phyloP scores from a whole-genome alignment of 1,140 invertebrate species.

The Teleogryllus occipitalis region DNA sequence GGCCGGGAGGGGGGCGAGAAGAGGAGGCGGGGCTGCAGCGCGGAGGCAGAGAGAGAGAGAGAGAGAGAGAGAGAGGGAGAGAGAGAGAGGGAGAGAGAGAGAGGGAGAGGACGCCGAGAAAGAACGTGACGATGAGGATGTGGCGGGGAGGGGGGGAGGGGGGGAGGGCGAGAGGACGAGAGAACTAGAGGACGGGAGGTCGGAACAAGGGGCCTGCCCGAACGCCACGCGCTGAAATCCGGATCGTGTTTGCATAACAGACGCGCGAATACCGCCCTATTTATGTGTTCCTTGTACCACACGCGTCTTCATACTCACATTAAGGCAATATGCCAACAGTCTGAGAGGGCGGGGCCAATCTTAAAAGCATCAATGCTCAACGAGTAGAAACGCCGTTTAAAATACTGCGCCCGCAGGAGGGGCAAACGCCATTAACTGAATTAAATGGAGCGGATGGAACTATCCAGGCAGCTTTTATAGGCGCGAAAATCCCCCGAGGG shows the following conservation, averaged over 20 bases:
- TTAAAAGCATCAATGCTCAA: constrained; percentile 5
- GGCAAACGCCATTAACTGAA: not conserved
- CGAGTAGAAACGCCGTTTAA: not conserved
- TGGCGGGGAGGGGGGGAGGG: not conserved
- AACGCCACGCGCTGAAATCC: not conserved
- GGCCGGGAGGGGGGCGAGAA: too few relatives aligned
- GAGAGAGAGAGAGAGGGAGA: not conserved
- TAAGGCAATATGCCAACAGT: not conserved
- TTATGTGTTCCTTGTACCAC: not conserved
- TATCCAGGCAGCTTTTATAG: not conserved
- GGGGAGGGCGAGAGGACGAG: not conserved
- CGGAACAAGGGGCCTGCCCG: too few relatives aligned
- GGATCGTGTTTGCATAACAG: not conserved
- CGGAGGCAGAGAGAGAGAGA: too few relatives aligned
- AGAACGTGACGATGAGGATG: not conserved
- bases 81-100: not conserved
- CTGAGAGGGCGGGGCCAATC: not conserved
- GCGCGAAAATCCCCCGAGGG: not conserved
- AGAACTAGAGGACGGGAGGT: not conserved
- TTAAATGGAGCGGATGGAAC: not conserved
- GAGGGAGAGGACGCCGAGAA: not conserved
- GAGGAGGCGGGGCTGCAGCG: too few relatives aligned
- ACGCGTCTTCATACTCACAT: not conserved
- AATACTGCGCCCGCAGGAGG: not conserved
- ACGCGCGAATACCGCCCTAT: not conserved